phyloP scores from a whole-genome alignment of 92 coral and sea anemone genomes.

The Montipora capitata region DNA sequence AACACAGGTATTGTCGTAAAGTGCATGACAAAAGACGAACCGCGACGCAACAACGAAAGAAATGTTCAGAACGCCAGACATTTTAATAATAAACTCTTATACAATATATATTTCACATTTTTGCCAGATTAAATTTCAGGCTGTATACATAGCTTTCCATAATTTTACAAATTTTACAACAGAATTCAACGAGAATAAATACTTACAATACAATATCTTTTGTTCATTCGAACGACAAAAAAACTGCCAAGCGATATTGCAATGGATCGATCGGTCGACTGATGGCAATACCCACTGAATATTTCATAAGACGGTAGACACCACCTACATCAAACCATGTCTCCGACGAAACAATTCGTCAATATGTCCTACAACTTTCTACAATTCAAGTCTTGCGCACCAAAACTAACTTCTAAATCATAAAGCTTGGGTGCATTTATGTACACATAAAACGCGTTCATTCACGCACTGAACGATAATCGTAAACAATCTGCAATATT shows the following conservation, averaged over 20 bases:
- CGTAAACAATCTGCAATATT: constrained; percentile 5
- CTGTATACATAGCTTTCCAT: neutral
- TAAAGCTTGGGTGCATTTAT: too few species aligned
- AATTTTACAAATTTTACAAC: constrained; percentile 31
- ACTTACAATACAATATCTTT: constrained; percentile 5
- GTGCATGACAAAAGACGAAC: too few species aligned
- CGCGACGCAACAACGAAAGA: too few species aligned
- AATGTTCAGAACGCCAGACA: neutral
- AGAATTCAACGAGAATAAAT: neutral
- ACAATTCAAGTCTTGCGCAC: neutral
- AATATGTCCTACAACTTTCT: neutral
- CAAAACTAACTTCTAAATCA: too few species aligned
- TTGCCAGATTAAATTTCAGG: constrained; percentile 16
- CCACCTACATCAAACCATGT: constrained; percentile 37
- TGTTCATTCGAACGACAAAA: neutral
- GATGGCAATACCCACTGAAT: neutral
- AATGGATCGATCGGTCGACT: neutral
- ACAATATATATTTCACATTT: neutral
- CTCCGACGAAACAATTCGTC: constrained; percentile 34
- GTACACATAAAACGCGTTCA: neutral
- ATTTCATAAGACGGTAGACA: constrained; percentile 32
- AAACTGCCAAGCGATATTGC: neutral
- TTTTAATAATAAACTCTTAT: constrained; percentile 1
- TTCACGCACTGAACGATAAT: constrained; percentile 4
- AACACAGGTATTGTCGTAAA: too few species aligned